A percentile compares a stretch with the other conserved stretches of the same genome.
phyloP scores from a whole-genome alignment of 2,797 vertebrate genomes.

The Rhincodon typus region DNA sequence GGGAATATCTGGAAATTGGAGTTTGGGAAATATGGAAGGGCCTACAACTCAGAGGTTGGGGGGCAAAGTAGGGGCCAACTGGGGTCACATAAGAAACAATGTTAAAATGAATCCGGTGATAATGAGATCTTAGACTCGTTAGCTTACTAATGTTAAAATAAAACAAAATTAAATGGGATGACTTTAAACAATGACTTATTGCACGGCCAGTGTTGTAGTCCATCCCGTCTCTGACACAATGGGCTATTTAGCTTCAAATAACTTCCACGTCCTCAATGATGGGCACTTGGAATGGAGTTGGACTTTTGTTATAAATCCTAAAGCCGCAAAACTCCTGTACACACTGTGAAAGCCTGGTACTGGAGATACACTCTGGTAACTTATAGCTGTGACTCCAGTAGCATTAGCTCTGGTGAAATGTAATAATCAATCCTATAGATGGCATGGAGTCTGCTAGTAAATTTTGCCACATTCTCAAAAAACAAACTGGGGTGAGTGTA shows the following conservation, averaged over 20 bases:
- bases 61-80: too few species aligned
- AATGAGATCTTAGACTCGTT: too few species aligned
- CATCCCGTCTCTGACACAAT: background rate
- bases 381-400: background rate
- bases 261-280: background rate
- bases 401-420: background rate
- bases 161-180: too few species aligned
- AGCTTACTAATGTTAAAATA: too few species aligned
- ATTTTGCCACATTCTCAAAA: background rate
- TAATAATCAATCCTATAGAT: background rate
- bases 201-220: background rate
- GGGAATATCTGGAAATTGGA: too few species aligned
- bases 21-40: too few species aligned
- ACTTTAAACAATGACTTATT: background rate
- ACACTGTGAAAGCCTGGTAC: background rate
- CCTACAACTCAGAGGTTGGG: too few species aligned
- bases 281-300: background rate
- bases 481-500: background rate
- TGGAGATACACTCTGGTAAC: background rate
- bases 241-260: background rate
- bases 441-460: background rate
- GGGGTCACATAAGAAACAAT: too few species aligned
- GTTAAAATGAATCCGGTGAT: too few species aligned
- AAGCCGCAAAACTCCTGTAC: background rate
- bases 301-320: background rate